Evolutionary conservation across 2,888 invertebrate species (phyloP).

Genomic region (Caenorhabditis sinica): DNA sequence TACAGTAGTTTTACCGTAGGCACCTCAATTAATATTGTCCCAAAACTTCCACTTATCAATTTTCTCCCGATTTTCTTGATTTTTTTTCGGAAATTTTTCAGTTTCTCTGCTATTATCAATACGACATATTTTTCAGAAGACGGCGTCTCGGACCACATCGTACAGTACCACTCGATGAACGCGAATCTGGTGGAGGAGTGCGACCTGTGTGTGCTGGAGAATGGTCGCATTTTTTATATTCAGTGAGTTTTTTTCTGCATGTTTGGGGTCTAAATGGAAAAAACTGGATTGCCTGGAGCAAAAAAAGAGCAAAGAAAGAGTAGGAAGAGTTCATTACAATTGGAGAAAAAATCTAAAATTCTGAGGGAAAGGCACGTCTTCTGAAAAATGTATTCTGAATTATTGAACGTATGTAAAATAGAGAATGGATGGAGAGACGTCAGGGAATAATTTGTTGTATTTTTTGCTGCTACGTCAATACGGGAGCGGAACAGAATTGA

Average conservation of each 20-base stretch:
- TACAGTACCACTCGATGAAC: constrained; percentile 55
- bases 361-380: constrained; percentile 17
- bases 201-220: constrained; percentile 78
- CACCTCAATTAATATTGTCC: no score
- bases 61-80: neutral
- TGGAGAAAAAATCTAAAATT: constrained; percentile 19
- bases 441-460: neutral
- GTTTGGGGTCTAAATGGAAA: neutral
- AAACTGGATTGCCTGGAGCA: neutral
- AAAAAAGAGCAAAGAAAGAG: neutral
- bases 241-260: constrained; percentile 71
- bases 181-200: constrained; percentile 66
- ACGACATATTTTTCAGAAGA: constrained; percentile 53
- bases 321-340: constrained; percentile 12
- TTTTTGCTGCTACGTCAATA: no score
- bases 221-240: constrained; percentile 80
- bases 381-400: constrained; percentile 19
- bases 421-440: neutral
- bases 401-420: constrained; percentile 24
- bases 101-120: neutral
- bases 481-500: neutral
- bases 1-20: no score
- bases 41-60: no score
- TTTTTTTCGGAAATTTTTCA: neutral
- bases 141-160: constrained; percentile 10